Conservation (phyloP, 2,888 invertebrate genomes). For the Boloria selene region DNA sequence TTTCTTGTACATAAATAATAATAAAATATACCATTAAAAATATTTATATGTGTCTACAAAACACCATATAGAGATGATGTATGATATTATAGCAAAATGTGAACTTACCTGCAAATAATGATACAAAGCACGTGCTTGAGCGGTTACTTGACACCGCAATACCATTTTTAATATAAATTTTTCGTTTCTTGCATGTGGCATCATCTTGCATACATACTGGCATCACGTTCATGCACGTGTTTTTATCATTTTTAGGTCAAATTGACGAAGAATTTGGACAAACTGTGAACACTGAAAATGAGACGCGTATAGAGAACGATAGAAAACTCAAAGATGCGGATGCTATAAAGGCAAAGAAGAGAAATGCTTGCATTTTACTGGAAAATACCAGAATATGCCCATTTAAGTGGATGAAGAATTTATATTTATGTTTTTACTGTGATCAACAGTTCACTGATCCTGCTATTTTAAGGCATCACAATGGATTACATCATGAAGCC, state of each 20-base stretch:
- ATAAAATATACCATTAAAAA: too few species aligned
- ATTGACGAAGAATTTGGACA: constrained; percentile 43
- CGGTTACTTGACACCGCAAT: constrained; percentile 20
- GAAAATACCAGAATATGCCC: constrained; percentile 67
- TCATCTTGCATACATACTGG: constrained; percentile 28
- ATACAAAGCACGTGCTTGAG: constrained; percentile 39
- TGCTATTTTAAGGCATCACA: constrained; percentile 55
- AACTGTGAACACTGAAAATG: constrained; percentile 33
- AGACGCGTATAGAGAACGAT: constrained; percentile 45
- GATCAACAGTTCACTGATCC: constrained; percentile 62
- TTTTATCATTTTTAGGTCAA: constrained; percentile 75
- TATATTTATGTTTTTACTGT: constrained; percentile 69
- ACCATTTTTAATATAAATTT: background rate
- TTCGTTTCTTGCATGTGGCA: constrained; percentile 36
- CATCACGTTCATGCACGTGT: constrained; percentile 52
- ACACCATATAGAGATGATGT: too few species aligned
- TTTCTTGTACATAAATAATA: too few species aligned
- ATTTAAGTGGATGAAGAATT: constrained; percentile 70
- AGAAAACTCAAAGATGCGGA: constrained; percentile 47
- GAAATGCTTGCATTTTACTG: constrained; percentile 56
- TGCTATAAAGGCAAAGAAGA: constrained; percentile 57
- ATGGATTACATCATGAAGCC: constrained; percentile 47
- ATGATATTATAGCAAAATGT: too few species aligned
- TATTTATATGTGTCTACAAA: too few species aligned
- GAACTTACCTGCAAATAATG: background rate